A percentile compares a stretch with the other conserved stretches of the same genome.
These are phyloP conservation scores for Rafetus swinhoei DNA, from an alignment of 2,113 vertebrate species.

Conservation along the genomic window DNA sequence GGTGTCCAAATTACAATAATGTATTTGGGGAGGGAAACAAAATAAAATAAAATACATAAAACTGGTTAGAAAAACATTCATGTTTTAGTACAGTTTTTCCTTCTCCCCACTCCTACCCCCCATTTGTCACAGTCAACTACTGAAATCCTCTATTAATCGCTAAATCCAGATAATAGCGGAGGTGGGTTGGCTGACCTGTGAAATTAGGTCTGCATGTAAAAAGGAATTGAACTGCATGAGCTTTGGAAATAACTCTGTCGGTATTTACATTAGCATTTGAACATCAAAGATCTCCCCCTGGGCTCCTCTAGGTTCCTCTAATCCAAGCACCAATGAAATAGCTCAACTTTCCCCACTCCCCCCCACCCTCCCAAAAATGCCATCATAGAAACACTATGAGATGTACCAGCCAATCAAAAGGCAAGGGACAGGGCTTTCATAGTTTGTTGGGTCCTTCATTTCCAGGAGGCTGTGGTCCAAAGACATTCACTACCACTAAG, in stretches of 20 bases:
- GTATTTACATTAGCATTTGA: slow-evolving; percentile 43
- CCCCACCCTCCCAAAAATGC: background rate
- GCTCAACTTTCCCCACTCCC: background rate
- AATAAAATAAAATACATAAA: background rate
- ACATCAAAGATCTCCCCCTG: slow-evolving; percentile 57
- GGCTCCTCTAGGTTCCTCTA: slow-evolving; percentile 50
- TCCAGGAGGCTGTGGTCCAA: background rate
- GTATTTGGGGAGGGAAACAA: background rate
- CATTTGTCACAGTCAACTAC: slow-evolving; percentile 52
- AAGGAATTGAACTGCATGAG: slow-evolving; percentile 49
- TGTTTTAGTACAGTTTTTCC: slow-evolving; percentile 4
- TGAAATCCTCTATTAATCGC: slow-evolving; percentile 57
- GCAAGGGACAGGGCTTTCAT: background rate
- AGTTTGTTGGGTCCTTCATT: background rate
- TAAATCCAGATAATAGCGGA: slow-evolving; percentile 59
- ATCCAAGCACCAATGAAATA: slow-evolving; percentile 47
- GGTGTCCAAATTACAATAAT: slow-evolving; percentile 22
- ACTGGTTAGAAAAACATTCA: slow-evolving; percentile 34
- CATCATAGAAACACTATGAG: background rate
- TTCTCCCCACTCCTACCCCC: background rate
- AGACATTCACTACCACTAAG: background rate
- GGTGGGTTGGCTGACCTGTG: slow-evolving; percentile 59
- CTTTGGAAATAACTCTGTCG: slow-evolving; percentile 62
- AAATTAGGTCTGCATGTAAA: slow-evolving; percentile 67
- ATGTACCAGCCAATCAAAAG: background rate